Percentiles rank a stretch among this genome's conserved stretches.
Conservation (phyloP, 2,113 vertebrate genomes). For the Rhizomys pruinosus region DNA sequence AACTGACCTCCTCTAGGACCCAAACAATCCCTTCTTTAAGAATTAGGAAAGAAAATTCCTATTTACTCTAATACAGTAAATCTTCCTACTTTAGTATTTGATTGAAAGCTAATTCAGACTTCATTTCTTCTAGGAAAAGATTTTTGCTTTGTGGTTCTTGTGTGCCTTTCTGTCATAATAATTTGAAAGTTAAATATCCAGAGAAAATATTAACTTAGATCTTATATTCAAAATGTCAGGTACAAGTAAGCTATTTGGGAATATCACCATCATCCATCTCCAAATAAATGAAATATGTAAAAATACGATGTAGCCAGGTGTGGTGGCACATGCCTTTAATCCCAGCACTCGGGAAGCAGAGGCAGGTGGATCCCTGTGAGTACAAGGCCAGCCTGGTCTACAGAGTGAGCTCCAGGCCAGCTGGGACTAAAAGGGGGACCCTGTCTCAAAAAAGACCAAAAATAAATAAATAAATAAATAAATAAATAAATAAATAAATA, state of each 20-base stretch:
- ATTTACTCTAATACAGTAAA: background rate
- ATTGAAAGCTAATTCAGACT: background rate
- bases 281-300: background rate
- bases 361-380: no score
- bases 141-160: background rate
- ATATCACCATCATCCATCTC: background rate
- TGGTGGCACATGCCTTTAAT: no score
- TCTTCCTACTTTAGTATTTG: background rate
- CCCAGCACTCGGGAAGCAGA: no score
- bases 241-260: background rate
- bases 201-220: background rate
- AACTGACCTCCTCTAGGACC: slow-evolving; percentile 17
- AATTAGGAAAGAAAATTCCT: background rate
- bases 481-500: no score
- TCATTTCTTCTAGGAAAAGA: background rate
- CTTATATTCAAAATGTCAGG: background rate
- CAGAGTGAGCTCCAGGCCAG: no score
- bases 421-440: no score
- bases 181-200: background rate
- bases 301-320: background rate
- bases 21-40: background rate
- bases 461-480: no score
- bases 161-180: background rate
- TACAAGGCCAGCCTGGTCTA: no score
- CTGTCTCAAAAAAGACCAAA: no score